Percentiles rank a stretch among this genome's conserved stretches.
Conservation (phyloP, 2,113 vertebrate genomes). For the Litocranius walleri region DNA sequence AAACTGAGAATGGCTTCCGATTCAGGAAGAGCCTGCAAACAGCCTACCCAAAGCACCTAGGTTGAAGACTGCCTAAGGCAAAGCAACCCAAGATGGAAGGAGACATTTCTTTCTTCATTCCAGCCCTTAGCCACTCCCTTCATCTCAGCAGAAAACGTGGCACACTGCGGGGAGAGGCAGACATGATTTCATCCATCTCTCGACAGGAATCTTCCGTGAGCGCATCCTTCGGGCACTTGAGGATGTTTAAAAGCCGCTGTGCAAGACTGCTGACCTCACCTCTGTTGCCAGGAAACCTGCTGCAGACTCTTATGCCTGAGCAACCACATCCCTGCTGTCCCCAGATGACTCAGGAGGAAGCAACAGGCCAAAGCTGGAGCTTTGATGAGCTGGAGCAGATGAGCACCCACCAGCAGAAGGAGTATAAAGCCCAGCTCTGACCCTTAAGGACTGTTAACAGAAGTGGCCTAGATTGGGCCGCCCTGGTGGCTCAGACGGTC, state of each 20-base stretch:
- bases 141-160: not conserved
- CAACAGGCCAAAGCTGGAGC: not conserved
- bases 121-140: not conserved
- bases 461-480: not conserved
- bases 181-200: slow-evolving; percentile 6
- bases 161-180: not conserved
- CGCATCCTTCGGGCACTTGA: not conserved
- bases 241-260: not conserved
- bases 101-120: not conserved
- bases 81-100: not conserved
- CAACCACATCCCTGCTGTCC: not conserved
- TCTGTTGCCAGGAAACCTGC: slow-evolving; percentile 38
- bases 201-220: not conserved
- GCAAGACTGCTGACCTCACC: not conserved
- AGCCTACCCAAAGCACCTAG: not conserved
- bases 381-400: not conserved
- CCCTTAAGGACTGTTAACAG: not conserved
- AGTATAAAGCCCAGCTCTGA: not conserved
- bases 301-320: not conserved
- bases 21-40: not conserved
- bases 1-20: not conserved
- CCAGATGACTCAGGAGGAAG: not conserved
- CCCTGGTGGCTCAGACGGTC: not conserved
- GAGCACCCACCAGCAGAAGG: not conserved
- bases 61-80: not conserved